Evolutionary conservation across 2,797 vertebrate species (phyloP).

Genomic region (Onychomys leucogaster): DNA sequence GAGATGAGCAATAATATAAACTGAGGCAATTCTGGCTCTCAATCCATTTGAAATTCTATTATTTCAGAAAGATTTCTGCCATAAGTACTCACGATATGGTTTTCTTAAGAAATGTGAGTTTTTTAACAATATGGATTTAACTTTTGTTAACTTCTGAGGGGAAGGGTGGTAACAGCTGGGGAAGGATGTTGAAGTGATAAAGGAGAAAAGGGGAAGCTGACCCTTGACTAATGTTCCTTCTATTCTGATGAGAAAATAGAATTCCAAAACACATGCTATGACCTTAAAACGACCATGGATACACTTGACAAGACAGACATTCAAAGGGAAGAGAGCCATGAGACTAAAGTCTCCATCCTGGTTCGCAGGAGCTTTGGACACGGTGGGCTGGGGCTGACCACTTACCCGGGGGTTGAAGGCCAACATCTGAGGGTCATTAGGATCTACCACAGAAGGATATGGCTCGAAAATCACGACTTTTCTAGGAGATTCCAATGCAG

Average conservation of each 20-base stretch:
- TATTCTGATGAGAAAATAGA: neutral
- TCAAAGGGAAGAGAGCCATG: neutral
- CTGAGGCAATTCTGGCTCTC: neutral
- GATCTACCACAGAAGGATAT: slow-evolving; percentile 94
- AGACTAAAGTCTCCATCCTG: neutral
- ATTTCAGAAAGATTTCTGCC: slow-evolving; percentile 43
- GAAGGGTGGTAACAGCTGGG: no score
- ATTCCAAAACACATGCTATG: neutral
- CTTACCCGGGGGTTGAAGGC: slow-evolving; percentile 94
- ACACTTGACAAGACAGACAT: neutral
- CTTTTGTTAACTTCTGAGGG: neutral
- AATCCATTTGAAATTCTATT: neutral
- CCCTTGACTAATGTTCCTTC: neutral
- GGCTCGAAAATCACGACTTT: slow-evolving; percentile 95
- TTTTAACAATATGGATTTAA: neutral
- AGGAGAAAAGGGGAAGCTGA: neutral
- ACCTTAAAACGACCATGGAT: neutral
- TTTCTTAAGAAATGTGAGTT: slow-evolving; percentile 27
- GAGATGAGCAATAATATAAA: slow-evolving; percentile 8
- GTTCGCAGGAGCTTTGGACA: neutral
- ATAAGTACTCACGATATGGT: neutral
- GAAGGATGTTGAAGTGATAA: neutral
- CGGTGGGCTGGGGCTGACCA: neutral
- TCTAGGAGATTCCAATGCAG: slow-evolving; percentile 93
- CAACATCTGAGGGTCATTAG: slow-evolving; percentile 92